A percentile compares a stretch with the other conserved stretches of the same genome.
Evolutionary conservation across 2,113 vertebrate genomes (phyloP).

Genomic region (Trematomus loennbergii): DNA sequence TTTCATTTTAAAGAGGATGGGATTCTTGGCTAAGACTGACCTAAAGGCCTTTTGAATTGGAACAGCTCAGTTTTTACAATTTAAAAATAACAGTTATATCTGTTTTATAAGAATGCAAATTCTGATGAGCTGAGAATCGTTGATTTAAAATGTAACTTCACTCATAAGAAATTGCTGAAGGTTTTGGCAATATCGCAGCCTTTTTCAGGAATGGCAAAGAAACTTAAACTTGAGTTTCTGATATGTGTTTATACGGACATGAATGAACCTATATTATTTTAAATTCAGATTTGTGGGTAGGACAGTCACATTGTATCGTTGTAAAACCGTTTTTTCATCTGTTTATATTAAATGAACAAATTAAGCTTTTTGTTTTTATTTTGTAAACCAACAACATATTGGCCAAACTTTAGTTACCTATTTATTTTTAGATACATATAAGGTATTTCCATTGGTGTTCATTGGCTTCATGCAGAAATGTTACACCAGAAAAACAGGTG

Average conservation of each 20-base stretch:
- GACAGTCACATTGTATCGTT: background rate
- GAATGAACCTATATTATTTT: too few species aligned
- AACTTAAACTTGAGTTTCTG: too few species aligned
- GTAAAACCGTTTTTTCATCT: background rate
- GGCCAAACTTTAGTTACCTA: background rate
- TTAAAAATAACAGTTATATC: too few species aligned
- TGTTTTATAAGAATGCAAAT: too few species aligned
- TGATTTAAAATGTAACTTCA: too few species aligned
- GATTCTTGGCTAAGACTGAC: background rate
- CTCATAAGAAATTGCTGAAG: too few species aligned
- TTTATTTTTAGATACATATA: background rate
- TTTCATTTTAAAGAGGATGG: background rate
- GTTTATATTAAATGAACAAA: background rate
- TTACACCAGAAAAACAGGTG: background rate
- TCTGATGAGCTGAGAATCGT: too few species aligned
- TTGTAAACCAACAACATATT: background rate
- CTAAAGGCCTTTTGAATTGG: background rate
- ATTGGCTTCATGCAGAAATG: slow-evolving; percentile 8
- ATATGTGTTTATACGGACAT: too few species aligned
- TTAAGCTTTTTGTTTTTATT: background rate
- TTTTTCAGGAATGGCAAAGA: too few species aligned
- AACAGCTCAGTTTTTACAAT: background rate
- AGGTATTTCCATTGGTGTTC: background rate
- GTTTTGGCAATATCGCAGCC: too few species aligned
- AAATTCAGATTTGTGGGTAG: background rate